These are phyloP conservation scores for Pachycephala philippinensis DNA, from an alignment of 2,113 vertebrate genomes.

Conservation along the genomic window DNA sequence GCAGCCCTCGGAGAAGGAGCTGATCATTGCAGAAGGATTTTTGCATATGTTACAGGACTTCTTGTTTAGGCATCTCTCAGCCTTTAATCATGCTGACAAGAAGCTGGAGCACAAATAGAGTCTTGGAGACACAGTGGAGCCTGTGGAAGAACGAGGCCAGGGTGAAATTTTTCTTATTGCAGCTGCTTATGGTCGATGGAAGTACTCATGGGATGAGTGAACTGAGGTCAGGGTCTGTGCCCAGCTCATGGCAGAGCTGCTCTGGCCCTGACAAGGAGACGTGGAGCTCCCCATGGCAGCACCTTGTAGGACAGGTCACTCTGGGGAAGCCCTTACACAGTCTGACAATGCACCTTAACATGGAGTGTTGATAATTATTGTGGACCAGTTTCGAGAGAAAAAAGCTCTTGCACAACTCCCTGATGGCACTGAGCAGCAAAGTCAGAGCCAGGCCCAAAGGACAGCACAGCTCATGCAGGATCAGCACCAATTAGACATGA, in stretches of 20 bases:
- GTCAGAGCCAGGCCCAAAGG: background rate
- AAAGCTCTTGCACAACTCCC: background rate
- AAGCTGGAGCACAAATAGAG: background rate
- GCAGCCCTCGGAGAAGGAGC: background rate
- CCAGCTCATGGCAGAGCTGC: background rate
- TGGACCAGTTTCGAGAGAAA: background rate
- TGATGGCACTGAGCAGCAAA: background rate
- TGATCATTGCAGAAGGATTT: background rate
- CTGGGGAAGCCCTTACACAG: background rate
- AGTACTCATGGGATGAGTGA: background rate
- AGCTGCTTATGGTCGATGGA: accelerated
- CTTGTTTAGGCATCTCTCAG: background rate
- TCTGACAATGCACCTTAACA: background rate
- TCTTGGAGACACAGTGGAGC: background rate
- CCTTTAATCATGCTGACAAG: background rate
- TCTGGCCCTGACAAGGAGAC: background rate
- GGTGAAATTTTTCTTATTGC: background rate
- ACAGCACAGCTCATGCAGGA: background rate
- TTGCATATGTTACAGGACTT: background rate
- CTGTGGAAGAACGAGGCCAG: background rate
- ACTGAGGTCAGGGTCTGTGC: background rate
- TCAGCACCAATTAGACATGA: background rate
- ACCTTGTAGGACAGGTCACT: accelerated
- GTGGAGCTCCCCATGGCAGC: background rate
- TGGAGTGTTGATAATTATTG: background rate